Conservation (phyloP, 2,888 invertebrate genomes). For the Eupithecia subfuscata region DNA sequence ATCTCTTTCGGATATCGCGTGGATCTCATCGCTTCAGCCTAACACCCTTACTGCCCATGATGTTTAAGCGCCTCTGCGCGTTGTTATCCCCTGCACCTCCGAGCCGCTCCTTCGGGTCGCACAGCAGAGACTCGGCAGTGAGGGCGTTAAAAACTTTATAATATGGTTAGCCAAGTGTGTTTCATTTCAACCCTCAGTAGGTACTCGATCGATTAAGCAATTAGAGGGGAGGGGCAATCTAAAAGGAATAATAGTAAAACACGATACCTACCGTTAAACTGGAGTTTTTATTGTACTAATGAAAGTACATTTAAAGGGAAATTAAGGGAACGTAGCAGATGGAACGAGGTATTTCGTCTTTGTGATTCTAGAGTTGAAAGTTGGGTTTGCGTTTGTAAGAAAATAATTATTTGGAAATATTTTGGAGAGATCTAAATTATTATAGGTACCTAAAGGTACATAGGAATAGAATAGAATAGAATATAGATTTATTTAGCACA, state of each 20-base stretch:
- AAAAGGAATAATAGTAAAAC: constrained; percentile 6
- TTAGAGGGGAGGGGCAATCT: constrained; percentile 16
- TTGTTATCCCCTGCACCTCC: too few relatives aligned
- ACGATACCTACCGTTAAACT: neutral
- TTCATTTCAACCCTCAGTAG: neutral
- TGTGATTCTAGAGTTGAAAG: neutral
- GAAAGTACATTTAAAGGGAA: neutral
- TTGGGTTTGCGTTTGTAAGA: neutral
- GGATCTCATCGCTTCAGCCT: too few relatives aligned
- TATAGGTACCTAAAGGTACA: neutral
- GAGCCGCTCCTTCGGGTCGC: too few relatives aligned
- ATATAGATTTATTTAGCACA: too few relatives aligned
- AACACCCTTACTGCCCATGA: too few relatives aligned
- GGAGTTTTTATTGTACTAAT: neutral
- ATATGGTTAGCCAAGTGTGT: neutral
- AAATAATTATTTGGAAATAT: neutral
- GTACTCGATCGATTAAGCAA: constrained; percentile 13
- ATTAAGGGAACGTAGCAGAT: neutral
- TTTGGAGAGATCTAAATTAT: neutral
- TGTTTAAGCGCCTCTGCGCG: too few relatives aligned
- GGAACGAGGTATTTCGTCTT: neutral
- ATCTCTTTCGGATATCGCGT: too few relatives aligned
- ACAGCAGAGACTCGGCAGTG: too few relatives aligned
- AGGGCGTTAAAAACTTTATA: too few relatives aligned
- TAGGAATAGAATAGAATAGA: too few relatives aligned